phyloP scores from a whole-genome alignment of 2,113 vertebrate genomes.

The Beaufortia kweichowensis region DNA sequence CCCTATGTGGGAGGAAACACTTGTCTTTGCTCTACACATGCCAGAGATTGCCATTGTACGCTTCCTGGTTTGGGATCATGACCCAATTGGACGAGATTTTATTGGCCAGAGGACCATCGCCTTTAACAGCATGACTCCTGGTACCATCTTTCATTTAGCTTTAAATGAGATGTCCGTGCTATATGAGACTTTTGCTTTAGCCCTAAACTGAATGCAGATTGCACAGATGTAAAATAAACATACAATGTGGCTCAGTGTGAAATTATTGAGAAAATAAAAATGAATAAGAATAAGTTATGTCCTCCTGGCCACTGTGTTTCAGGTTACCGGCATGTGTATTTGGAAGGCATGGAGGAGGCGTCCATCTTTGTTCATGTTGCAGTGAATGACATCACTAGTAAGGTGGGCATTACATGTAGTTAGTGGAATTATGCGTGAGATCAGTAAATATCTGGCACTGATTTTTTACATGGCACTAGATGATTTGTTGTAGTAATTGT shows the following conservation, averaged over 20 bases:
- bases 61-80: conserved; percentile 97
- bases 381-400: conserved; percentile 94
- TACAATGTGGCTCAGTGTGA: too few relatives aligned
- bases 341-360: conserved; percentile 97
- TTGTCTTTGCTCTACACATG: conserved; percentile 93
- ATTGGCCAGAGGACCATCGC: conserved; percentile 95
- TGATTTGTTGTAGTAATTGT: neutral
- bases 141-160: conserved; percentile 65
- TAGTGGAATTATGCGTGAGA: neutral
- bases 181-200: too few relatives aligned
- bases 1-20: conserved; percentile 97
- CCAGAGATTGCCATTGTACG: conserved; percentile 88
- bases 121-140: conserved; percentile 95
- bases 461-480: too few relatives aligned
- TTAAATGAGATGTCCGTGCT: neutral
- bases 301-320: too few relatives aligned
- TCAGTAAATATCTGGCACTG: too few relatives aligned
- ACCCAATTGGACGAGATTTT: conserved; percentile 96
- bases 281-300: too few relatives aligned
- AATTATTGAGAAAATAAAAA: too few relatives aligned
- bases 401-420: conserved; percentile 80
- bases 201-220: too few relatives aligned
- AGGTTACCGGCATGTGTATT: conserved; percentile 97
- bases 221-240: too few relatives aligned
- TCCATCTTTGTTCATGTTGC: conserved; percentile 97